Conservation (phyloP, 2,888 invertebrate species). For the Phaedon cochleariae region DNA sequence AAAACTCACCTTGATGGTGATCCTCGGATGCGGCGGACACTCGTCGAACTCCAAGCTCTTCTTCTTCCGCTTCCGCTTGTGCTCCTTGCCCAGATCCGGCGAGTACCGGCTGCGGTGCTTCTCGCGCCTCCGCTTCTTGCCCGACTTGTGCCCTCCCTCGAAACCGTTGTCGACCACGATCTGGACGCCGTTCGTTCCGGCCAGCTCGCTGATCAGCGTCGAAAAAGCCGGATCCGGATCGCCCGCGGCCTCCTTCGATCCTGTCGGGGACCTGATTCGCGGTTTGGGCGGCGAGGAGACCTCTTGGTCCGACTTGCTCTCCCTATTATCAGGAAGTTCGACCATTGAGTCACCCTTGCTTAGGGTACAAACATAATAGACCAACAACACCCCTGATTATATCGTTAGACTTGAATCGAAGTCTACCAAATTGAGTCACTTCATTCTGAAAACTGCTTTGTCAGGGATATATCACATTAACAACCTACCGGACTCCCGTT, state of each 20-base stretch:
- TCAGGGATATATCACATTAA: too few relatives aligned
- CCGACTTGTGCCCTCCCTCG: slow-evolving; percentile 64
- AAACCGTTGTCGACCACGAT: slow-evolving; percentile 42
- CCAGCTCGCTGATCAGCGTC: slow-evolving; percentile 15
- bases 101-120: slow-evolving; percentile 75
- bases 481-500: too few relatives aligned
- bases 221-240: not conserved
- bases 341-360: not conserved
- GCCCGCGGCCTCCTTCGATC: not conserved
- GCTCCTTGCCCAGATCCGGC: slow-evolving; percentile 75
- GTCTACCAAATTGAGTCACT: too few relatives aligned
- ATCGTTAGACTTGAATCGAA: too few relatives aligned
- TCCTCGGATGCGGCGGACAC: slow-evolving; percentile 74
- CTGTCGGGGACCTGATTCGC: slow-evolving; percentile 52
- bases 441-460: too few relatives aligned
- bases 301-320: slow-evolving; percentile 40
- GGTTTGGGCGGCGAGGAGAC: slow-evolving; percentile 51
- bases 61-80: slow-evolving; percentile 83
- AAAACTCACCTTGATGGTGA: slow-evolving; percentile 76
- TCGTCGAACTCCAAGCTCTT: slow-evolving; percentile 74
- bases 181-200: slow-evolving; percentile 45
- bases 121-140: slow-evolving; percentile 76
- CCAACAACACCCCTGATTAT: too few relatives aligned
- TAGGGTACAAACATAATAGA: too few relatives aligned
- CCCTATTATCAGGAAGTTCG: slow-evolving; percentile 3